Evolutionary conservation across 2,797 vertebrate species (phyloP).

Genomic region (Sylvia borin): DNA sequence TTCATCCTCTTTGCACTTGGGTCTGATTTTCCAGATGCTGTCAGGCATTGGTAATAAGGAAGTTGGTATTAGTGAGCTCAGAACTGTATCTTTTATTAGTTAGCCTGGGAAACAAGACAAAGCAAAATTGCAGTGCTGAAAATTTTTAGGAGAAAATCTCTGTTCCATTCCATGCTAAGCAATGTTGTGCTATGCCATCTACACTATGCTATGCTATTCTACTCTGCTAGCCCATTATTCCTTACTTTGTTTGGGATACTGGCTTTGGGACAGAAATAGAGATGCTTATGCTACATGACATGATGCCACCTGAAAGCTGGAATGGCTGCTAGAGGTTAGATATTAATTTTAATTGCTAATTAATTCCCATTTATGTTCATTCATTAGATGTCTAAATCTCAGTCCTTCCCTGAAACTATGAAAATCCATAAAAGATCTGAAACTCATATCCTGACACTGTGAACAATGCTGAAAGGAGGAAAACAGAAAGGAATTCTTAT

Average conservation of each 20-base stretch:
- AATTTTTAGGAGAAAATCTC: neutral
- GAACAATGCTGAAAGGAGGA: neutral
- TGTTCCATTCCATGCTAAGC: neutral
- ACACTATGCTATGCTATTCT: rapidly evolving
- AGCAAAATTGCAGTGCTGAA: neutral
- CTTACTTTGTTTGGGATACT: neutral
- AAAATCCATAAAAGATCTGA: neutral
- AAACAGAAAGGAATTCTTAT: neutral
- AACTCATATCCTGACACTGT: neutral
- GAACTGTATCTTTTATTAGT: neutral
- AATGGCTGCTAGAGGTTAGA: neutral
- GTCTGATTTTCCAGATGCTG: neutral
- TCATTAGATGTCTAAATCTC: neutral
- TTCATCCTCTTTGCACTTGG: neutral
- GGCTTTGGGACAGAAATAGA: neutral
- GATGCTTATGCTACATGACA: neutral
- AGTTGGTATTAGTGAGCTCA: neutral
- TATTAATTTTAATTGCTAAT: neutral
- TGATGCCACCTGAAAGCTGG: neutral
- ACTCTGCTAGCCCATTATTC: neutral
- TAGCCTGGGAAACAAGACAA: neutral
- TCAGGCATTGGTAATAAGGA: neutral
- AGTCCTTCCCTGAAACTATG: neutral
- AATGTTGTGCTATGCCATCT: neutral
- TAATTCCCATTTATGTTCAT: neutral